Evolutionary conservation across 2,113 vertebrate genomes (phyloP), one percentile per base, ranked within the genome.

Genomic region (Trematomus loennbergii): DNA sequence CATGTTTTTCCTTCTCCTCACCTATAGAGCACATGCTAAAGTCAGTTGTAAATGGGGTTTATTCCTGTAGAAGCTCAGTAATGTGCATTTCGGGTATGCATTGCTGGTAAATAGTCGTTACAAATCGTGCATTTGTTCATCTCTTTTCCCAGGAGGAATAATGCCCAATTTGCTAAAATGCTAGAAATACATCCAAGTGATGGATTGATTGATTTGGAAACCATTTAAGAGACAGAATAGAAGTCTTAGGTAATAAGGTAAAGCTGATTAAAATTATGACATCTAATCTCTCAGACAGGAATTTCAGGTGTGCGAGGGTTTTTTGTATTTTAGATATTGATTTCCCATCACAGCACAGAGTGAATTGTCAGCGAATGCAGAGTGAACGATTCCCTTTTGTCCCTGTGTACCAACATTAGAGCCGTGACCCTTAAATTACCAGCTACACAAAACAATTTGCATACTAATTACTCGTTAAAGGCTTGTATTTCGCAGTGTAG

Each of bases 381-480:
- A 68, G 36, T 33, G 65, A 81, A 71, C 64, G 22, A 60, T 59
- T 57, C 48, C n/a, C 36, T 40, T 83, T 86, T 54, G 57, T 81
- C 71, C 2, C 7, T 17, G 57, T 77, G 76, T 67, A 70, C 65
- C 73, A 22, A 73, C 58, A 76, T 77, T 65, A 70, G 53, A 79
- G 75, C 68, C 72, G 15, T 33, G 77, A 85, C 71, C 74, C 72
- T 25, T 13, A 83, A 81, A 88, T 84, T 82, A 85, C 86, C 36
- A 88, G 76, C 73, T 43, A 85, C 80, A 82, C 75, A 53, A 78
- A 87, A 78, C 87, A 84, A 92, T 93, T 91, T 92, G 80, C 88
- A 89, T 91, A 72, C 89, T 93, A 89, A 91, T 91, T 73, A 89
- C 60, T 9, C 61, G 76, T 91, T 78, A 79, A 75, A 66, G 78